Evolutionary conservation across 2,113 vertebrate species (phyloP).

Genomic region (Mirza zaza): DNA sequence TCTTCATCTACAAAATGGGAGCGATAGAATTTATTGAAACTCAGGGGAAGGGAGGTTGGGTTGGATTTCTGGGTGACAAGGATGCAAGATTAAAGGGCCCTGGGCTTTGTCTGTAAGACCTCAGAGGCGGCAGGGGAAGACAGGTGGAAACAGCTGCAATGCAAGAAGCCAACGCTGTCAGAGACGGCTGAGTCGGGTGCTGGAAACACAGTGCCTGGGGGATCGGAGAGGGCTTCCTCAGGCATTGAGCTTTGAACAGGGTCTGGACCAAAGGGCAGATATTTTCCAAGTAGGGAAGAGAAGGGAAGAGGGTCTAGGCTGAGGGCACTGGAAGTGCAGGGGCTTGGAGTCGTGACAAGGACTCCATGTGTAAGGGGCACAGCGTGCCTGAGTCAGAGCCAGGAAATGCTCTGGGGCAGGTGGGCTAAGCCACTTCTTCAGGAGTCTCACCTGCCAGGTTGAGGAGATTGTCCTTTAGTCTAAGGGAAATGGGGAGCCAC

Average conservation of each 20-base stretch:
- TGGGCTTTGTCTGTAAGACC: neutral
- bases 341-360: neutral
- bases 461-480: neutral
- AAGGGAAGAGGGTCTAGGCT: neutral
- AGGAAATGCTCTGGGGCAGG: accelerated
- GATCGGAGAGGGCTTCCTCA: neutral
- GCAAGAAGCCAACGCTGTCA: neutral
- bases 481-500: neutral
- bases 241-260: neutral
- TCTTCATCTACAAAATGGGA: neutral
- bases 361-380: accelerated
- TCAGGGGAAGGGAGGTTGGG: neutral
- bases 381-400: neutral
- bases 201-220: neutral
- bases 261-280: neutral
- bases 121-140: neutral
- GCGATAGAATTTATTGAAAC: neutral
- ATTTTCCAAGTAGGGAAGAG: neutral
- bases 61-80: neutral
- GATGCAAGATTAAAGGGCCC: neutral
- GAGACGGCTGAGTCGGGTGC: neutral
- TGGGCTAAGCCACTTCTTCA: neutral
- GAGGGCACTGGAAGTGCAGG: neutral
- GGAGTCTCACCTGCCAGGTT: neutral
- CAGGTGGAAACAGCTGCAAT: neutral